A percentile compares a stretch with the other conserved stretches of the same genome.
These are phyloP conservation scores for Melipona bicolor DNA, from an alignment of 2,888 invertebrate species.

Conservation along the genomic window DNA sequence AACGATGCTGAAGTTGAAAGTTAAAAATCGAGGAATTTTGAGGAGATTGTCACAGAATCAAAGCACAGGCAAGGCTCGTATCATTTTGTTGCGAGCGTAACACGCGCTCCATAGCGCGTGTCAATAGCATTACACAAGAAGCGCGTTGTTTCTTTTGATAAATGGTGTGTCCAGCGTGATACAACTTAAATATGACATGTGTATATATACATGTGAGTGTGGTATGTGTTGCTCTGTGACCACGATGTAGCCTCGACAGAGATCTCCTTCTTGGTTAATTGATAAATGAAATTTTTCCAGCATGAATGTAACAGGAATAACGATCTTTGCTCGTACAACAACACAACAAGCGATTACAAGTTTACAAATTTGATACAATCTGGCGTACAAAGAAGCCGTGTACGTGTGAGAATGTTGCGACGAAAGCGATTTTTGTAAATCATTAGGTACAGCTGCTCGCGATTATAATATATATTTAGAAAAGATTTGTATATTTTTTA, in stretches of 20 bases:
- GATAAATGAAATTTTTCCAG: background rate
- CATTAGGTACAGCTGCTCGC: too few relatives aligned
- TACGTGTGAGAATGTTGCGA: background rate
- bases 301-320: background rate
- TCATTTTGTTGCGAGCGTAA: constrained; percentile 56
- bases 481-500: background rate
- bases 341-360: constrained; percentile 7
- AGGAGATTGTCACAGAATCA: constrained; percentile 15
- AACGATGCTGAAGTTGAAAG: too few relatives aligned
- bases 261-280: background rate
- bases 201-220: constrained; percentile 11
- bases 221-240: background rate
- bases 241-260: constrained; percentile 41
- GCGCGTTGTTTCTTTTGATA: constrained; percentile 27
- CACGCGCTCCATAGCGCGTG: constrained; percentile 42
- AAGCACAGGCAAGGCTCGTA: constrained; percentile 47
- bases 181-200: background rate
- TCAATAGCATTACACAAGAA: constrained; percentile 47
- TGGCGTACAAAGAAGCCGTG: background rate
- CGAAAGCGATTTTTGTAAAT: background rate
- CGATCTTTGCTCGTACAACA: background rate
- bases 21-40: background rate
- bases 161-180: background rate
- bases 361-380: constrained; percentile 2
- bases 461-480: too few relatives aligned